phyloP scores from a whole-genome alignment of 2,888 invertebrate genomes.

The Artemia sp. region DNA sequence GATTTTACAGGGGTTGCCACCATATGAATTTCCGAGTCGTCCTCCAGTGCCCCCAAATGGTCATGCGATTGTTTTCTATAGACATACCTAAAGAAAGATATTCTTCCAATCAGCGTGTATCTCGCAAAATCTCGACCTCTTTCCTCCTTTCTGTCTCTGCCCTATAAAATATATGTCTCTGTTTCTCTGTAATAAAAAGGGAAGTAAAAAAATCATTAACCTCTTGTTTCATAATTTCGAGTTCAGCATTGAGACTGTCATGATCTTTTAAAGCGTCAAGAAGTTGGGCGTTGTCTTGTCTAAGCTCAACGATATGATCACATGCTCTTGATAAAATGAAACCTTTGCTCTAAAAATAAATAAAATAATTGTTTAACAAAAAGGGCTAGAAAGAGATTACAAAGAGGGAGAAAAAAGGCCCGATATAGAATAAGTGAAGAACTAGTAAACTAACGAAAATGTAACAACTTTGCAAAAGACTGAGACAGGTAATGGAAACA shows the following conservation, averaged over 20 bases:
- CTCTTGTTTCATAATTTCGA: conserved; percentile 51
- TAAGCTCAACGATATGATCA: conserved; percentile 74
- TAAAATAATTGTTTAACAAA: conserved; percentile 21
- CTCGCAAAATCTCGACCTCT: too few relatives aligned
- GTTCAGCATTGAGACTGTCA: conserved; percentile 41
- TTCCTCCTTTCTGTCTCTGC: too few relatives aligned
- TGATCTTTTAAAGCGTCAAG: conserved; percentile 43
- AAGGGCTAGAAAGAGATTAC: conserved; percentile 12
- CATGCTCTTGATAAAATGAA: conserved; percentile 88
- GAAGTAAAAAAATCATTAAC: conserved; percentile 32
- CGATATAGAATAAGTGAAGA: not conserved
- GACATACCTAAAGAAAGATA: too few relatives aligned
- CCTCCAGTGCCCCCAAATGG: too few relatives aligned
- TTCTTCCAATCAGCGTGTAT: too few relatives aligned
- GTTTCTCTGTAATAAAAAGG: too few relatives aligned
- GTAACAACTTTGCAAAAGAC: too few relatives aligned
- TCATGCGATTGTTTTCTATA: too few relatives aligned
- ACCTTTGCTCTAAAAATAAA: conserved; percentile 58
- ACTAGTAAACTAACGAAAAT: not conserved
- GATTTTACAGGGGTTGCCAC: too few relatives aligned
- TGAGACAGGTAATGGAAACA: too few relatives aligned
- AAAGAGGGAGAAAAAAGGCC: conserved; percentile 11
- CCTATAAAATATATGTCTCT: too few relatives aligned
- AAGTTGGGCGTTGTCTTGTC: conserved; percentile 55
- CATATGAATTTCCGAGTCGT: too few relatives aligned